phyloP scores from a whole-genome alignment of 2,888 invertebrate species.

The Camptogramma bilineatum region DNA sequence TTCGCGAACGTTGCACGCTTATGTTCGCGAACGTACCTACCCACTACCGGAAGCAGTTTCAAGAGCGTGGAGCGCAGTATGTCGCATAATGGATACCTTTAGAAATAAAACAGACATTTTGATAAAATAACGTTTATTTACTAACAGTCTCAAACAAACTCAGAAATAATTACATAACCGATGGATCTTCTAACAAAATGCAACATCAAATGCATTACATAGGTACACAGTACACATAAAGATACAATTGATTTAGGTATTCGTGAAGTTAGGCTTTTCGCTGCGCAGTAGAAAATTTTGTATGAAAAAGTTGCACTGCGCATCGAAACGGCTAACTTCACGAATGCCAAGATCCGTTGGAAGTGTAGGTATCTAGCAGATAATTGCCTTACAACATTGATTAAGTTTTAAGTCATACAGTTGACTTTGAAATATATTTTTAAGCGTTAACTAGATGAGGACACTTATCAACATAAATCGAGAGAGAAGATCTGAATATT shows the following conservation, averaged over 20 bases:
- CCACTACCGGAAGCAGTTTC: too few species aligned
- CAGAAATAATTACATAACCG: constrained; percentile 69
- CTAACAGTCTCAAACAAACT: constrained; percentile 54
- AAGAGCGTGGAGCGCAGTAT: too few species aligned
- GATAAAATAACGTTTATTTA: constrained; percentile 45
- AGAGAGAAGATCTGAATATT: background rate
- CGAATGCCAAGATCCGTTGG: too few species aligned
- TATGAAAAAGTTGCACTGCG: too few species aligned
- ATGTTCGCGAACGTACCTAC: too few species aligned
- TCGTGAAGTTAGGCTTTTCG: too few species aligned
- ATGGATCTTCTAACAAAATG: background rate
- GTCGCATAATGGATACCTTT: too few species aligned
- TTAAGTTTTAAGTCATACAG: background rate
- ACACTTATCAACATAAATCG: background rate
- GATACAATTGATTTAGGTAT: too few species aligned
- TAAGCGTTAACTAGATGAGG: background rate
- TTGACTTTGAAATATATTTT: background rate
- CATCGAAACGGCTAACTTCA: too few species aligned
- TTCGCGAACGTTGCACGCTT: too few species aligned
- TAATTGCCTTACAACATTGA: background rate
- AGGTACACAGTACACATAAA: background rate
- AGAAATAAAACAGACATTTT: constrained; percentile 30
- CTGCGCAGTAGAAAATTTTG: too few species aligned
- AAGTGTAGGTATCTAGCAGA: too few species aligned
- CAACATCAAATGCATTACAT: background rate